Conservation (phyloP, 2,888 invertebrate genomes). For the Opisthograptis luteolata region DNA sequence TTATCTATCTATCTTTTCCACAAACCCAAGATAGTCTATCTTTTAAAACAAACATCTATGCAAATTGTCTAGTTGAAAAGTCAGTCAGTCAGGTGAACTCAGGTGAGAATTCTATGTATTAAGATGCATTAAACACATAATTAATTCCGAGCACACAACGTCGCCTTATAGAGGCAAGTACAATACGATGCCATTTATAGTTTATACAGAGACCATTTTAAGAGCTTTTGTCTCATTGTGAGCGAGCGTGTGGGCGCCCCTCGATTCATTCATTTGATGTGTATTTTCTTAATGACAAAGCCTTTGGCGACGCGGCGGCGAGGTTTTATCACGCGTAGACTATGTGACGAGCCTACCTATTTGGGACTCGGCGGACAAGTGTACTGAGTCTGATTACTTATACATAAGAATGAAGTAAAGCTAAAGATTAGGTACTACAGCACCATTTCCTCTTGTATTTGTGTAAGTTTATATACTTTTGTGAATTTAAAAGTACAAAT, state of each 20-base stretch:
- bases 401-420: slow-evolving; percentile 2
- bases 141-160: slow-evolving; percentile 34
- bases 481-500: too few species aligned
- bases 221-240: slow-evolving; percentile 71
- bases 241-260: slow-evolving; percentile 70
- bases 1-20: too few species aligned
- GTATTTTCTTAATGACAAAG: slow-evolving; percentile 70
- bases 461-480: too few species aligned
- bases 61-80: too few species aligned
- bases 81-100: slow-evolving; percentile 1
- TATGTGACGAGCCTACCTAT: slow-evolving; percentile 42
- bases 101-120: not conserved
- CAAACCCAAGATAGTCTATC: too few species aligned
- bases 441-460: too few species aligned
- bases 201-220: slow-evolving; percentile 53
- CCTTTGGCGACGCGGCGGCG: slow-evolving; percentile 59
- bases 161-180: slow-evolving; percentile 35
- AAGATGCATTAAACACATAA: slow-evolving; percentile 21
- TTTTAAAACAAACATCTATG: too few species aligned
- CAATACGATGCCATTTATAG: slow-evolving; percentile 50
- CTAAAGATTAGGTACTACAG: not conserved
- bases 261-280: slow-evolving; percentile 70
- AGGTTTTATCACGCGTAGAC: slow-evolving; percentile 47
- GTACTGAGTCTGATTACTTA: slow-evolving; percentile 9
- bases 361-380: slow-evolving; percentile 26